Percentiles rank a stretch among this genome's conserved stretches.
Evolutionary conservation across 2,113 vertebrate species (phyloP).

Genomic region (Tor tambroides): DNA sequence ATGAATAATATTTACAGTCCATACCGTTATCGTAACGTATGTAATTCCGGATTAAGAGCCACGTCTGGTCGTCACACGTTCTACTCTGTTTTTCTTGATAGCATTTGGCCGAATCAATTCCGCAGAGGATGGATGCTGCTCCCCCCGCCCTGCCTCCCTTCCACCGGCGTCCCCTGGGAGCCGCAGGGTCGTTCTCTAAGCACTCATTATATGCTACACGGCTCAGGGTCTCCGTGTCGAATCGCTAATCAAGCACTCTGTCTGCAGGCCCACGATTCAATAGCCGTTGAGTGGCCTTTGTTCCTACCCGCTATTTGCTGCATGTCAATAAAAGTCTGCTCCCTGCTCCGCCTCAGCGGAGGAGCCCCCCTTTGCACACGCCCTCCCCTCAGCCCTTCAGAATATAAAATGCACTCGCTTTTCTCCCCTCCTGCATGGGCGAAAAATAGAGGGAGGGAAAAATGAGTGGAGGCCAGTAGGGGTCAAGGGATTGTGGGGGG

Average conservation of each 20-base stretch:
- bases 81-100: conserved; percentile 11
- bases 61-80: conserved; percentile 17
- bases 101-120: conserved; percentile 34
- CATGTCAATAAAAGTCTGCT: conserved; percentile 72
- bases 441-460: conserved; percentile 56
- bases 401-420: conserved; percentile 26
- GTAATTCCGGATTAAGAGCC: conserved; percentile 44
- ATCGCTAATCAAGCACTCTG: conserved; percentile 76
- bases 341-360: conserved; percentile 39
- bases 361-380: conserved; percentile 18
- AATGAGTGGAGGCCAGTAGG: conserved; percentile 40
- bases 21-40: neutral
- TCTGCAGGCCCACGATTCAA: conserved; percentile 70
- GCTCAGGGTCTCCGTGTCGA: conserved; percentile 72
- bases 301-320: conserved; percentile 71
- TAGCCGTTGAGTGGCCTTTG: conserved; percentile 74
- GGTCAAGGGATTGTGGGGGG: conserved; percentile 60
- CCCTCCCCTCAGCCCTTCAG: conserved; percentile 53
- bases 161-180: conserved; percentile 62
- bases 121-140: conserved; percentile 33
- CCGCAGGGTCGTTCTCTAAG: conserved; percentile 70
- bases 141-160: conserved; percentile 29
- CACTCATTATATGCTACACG: conserved; percentile 76
- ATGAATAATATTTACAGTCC: conserved; percentile 36
- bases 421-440: neutral